Evolutionary conservation across 1,140 invertebrate genomes (phyloP), one percentile per base, ranked within the genome.

Genomic region (Papilio helenus): DNA sequence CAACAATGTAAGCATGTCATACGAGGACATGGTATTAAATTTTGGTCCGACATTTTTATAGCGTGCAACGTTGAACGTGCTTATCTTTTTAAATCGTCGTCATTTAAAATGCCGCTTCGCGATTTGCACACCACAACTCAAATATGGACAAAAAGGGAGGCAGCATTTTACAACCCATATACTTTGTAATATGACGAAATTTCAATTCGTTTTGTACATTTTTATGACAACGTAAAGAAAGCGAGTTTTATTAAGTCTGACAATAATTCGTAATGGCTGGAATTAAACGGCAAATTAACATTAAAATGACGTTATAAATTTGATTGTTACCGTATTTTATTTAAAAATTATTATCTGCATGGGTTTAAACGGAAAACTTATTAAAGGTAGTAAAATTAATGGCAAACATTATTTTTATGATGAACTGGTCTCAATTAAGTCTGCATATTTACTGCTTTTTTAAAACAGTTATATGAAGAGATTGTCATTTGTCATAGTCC

Each of bases 201-300:
- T 65, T 73, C 26, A 74, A 26, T 44, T 74, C 10, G 12, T 49
- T 73, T 73, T 46, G 18, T 73, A 73, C n/a, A n/a, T 73, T 74
- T 76, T 76, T 51, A 51, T 51, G 73, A 49, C 73, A 51, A 55
- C 44, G 73, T 76, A 76, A 76, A 76, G 73, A 51, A 76, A 76
- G 73, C 46, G 18, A 34, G 18, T 26, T 34, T 29, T 51, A 76
- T 76, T 51, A 49, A 55, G 18, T 34, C 73, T 76, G 73, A 76
- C 73, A 76, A 76, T 76, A 76, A 76, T 58, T 55, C 49, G 73
- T 51, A 51, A 34, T 51, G 20, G 14, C 26, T 3, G 46, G 20
- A 18, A 76, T 76, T 76, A 76, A 76, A 73, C 20, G 23, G 18
- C 42, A 49, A 49, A 73, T 65, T 65, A 65, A 29, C 14, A 65